phyloP scores from a whole-genome alignment of 2,888 invertebrate genomes.

The Drosophila paranaensis region DNA sequence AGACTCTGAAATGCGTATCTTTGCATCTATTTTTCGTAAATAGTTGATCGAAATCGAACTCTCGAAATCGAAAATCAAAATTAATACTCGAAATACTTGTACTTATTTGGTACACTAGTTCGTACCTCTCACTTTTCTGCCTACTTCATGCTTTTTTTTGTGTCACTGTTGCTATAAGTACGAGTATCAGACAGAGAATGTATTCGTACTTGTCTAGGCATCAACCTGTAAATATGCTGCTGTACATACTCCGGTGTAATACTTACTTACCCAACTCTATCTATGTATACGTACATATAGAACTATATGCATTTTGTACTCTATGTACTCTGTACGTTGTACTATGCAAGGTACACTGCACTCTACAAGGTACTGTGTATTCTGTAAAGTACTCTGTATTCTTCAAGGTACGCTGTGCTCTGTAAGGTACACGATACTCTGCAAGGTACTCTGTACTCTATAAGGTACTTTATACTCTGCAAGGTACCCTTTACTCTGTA shows the following conservation, averaged over 20 bases:
- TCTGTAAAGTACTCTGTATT: neutral
- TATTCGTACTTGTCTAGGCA: conserved; percentile 39
- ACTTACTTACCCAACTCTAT: neutral
- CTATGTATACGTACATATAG: neutral
- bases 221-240: conserved; percentile 38
- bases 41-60: conserved; percentile 70
- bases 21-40: conserved; percentile 84
- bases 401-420: neutral
- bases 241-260: conserved; percentile 36
- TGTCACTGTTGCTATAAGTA: neutral
- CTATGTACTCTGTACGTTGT: conserved; percentile 7
- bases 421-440: neutral
- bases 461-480: conserved; percentile 1
- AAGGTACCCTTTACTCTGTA: neutral
- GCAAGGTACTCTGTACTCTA: neutral
- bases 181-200: conserved; percentile 19
- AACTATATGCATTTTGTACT: conserved; percentile 1
- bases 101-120: conserved; percentile 6
- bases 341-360: neutral
- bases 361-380: neutral
- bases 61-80: neutral
- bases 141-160: neutral
- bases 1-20: conserved; percentile 81
- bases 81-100: conserved; percentile 25
- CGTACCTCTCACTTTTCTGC: neutral